These are phyloP conservation scores for Drosophila seclusa DNA, from an alignment of 2,888 invertebrate genomes.

Conservation along the genomic window DNA sequence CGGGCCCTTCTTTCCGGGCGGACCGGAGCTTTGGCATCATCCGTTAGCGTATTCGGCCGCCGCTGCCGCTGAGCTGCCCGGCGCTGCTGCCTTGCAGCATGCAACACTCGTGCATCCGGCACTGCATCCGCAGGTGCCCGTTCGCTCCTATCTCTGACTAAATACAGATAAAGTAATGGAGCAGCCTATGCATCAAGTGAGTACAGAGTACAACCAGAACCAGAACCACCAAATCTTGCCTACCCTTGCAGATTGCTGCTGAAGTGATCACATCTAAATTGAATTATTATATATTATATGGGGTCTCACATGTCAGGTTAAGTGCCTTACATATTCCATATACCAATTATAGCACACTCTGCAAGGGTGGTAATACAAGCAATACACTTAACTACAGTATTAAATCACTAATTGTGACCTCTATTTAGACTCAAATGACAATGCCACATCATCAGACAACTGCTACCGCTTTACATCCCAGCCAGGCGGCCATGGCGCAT, in stretches of 20 bases:
- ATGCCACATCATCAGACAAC: slow-evolving; percentile 85
- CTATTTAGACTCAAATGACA: slow-evolving; percentile 86
- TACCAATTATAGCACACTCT: neutral
- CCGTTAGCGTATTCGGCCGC: slow-evolving; percentile 92
- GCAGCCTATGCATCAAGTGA: slow-evolving; percentile 85
- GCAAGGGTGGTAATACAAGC: neutral
- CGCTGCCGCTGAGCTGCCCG: slow-evolving; percentile 93
- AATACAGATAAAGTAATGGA: slow-evolving; percentile 88
- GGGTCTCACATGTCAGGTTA: neutral
- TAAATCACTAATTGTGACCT: neutral
- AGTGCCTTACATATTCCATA: neutral
- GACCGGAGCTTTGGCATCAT: slow-evolving; percentile 97
- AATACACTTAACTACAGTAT: neutral
- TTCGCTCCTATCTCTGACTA: slow-evolving; percentile 99
- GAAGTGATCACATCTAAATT: too few relatives aligned
- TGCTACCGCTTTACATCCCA: slow-evolving; percentile 86
- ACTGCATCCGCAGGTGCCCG: slow-evolving; percentile 98
- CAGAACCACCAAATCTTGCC: too few relatives aligned
- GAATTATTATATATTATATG: neutral
- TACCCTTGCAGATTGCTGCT: neutral
- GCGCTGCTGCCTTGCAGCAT: slow-evolving; percentile 92
- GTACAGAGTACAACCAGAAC: slow-evolving; percentile 48
- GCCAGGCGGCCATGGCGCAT: slow-evolving; percentile 87
- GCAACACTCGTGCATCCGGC: slow-evolving; percentile 97
- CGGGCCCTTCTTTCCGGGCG: slow-evolving; percentile 97